These are phyloP conservation scores for Tychaedon coryphoeus DNA, from an alignment of 2,113 vertebrate species.

Conservation along the genomic window DNA sequence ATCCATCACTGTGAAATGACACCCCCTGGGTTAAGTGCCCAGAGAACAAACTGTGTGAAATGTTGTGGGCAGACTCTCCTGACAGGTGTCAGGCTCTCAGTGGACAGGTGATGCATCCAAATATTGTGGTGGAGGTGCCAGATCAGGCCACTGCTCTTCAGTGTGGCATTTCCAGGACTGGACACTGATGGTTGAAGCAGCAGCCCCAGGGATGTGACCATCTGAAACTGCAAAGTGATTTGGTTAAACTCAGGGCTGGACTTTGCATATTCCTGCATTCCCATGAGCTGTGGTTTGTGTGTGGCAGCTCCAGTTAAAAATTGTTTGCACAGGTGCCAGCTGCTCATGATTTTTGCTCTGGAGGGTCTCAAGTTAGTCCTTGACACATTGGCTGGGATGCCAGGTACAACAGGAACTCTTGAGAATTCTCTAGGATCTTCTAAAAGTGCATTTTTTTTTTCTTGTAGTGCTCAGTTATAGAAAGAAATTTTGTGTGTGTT, in stretches of 20 bases:
- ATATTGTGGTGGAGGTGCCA: background rate
- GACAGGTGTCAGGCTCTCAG: background rate
- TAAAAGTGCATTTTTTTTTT: background rate
- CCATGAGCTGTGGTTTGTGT: rapidly evolving
- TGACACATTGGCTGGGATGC: background rate
- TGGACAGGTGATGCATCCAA: background rate
- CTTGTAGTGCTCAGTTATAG: background rate
- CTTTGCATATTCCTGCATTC: background rate
- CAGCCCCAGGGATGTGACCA: background rate
- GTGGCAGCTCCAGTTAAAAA: background rate
- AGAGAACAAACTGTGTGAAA: background rate
- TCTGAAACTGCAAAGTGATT: background rate
- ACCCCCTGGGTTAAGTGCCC: background rate
- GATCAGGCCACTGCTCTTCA: background rate
- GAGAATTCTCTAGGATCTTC: background rate
- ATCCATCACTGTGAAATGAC: background rate
- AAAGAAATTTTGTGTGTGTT: background rate
- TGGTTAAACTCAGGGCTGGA: background rate
- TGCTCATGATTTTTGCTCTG: background rate
- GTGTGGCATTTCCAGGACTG: background rate
- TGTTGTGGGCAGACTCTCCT: background rate
- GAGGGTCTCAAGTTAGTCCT: background rate
- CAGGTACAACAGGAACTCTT: background rate
- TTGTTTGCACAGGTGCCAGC: background rate
- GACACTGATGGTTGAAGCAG: background rate